phyloP scores from a whole-genome alignment of 1,140 invertebrate genomes.

The Geopemphigus sp. region DNA sequence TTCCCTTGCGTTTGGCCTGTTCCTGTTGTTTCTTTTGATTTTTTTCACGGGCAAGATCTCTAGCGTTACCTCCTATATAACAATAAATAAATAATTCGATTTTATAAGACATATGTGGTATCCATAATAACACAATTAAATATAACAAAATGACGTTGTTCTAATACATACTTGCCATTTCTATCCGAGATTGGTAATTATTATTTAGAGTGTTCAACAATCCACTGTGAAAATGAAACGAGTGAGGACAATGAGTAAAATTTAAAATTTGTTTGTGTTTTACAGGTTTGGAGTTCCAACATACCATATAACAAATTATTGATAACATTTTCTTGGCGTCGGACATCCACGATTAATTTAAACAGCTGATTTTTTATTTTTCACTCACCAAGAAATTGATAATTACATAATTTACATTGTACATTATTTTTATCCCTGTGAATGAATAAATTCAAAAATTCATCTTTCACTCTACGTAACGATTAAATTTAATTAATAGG shows the following conservation, averaged over 20 bases:
- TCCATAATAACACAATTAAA: not conserved
- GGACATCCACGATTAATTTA: no score
- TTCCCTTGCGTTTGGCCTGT: conserved; percentile 64
- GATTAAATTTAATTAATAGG: no score
- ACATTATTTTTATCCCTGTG: no score
- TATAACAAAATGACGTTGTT: not conserved
- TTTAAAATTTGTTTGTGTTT: no score
- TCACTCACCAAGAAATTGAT: no score
- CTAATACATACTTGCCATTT: conserved; percentile 39
- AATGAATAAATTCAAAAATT: no score
- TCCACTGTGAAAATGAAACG: not conserved
- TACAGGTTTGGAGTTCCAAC: no score
- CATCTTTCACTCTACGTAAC: no score
- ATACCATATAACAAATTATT: not conserved
- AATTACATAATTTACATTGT: no score
- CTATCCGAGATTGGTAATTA: conserved; percentile 47
- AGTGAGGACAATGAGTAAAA: not conserved
- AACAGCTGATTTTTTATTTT: no score
- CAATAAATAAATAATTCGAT: not conserved
- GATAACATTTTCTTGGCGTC: not conserved
- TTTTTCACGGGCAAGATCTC: conserved; percentile 79
- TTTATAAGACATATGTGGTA: not conserved
- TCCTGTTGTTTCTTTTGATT: conserved; percentile 77
- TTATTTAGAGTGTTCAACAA: not conserved
- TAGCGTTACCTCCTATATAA: conserved; percentile 75